A percentile compares a stretch with the other conserved stretches of the same genome.
phyloP scores from a whole-genome alignment of 2,888 invertebrate genomes.

The Lithophane leautieri region DNA sequence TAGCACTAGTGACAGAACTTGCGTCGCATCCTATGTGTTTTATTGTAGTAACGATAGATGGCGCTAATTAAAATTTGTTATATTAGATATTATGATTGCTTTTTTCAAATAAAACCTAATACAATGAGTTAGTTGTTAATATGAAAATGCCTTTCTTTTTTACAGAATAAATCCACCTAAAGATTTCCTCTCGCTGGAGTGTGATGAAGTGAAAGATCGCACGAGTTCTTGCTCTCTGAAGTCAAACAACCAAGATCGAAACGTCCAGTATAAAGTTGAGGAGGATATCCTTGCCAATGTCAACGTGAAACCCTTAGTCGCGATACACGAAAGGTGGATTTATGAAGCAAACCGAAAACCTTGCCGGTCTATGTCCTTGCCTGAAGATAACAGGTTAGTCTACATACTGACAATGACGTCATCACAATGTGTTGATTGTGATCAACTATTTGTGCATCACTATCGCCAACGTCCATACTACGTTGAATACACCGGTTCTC shows the following conservation, averaged over 20 bases:
- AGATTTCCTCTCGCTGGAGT: constrained; percentile 73
- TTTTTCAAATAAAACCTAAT: background rate
- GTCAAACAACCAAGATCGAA: constrained; percentile 63
- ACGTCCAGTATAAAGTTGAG: constrained; percentile 69
- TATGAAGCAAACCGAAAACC: constrained; percentile 85
- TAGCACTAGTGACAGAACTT: background rate
- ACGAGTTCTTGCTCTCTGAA: constrained; percentile 76
- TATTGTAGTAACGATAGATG: constrained; percentile 10
- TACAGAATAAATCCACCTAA: constrained; percentile 73
- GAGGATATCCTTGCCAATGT: constrained; percentile 82
- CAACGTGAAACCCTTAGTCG: constrained; percentile 86
- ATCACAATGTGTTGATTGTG: background rate
- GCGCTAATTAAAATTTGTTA: constrained; percentile 6
- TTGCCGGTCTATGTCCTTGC: constrained; percentile 82
- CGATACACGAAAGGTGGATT: constrained; percentile 88
- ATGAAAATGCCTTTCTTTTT: background rate
- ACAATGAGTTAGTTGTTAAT: background rate
- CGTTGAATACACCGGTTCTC: constrained; percentile 85
- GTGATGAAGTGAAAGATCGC: constrained; percentile 70
- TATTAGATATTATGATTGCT: too few relatives aligned
- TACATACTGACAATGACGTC: constrained; percentile 25
- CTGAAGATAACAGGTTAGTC: constrained; percentile 82
- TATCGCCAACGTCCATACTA: constrained; percentile 55
- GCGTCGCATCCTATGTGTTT: background rate
- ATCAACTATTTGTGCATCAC: rapidly evolving